Percentiles rank a stretch among this genome's conserved stretches.
phyloP scores from a whole-genome alignment of 2,797 vertebrate species.

The Yasuhikotakia modesta region DNA sequence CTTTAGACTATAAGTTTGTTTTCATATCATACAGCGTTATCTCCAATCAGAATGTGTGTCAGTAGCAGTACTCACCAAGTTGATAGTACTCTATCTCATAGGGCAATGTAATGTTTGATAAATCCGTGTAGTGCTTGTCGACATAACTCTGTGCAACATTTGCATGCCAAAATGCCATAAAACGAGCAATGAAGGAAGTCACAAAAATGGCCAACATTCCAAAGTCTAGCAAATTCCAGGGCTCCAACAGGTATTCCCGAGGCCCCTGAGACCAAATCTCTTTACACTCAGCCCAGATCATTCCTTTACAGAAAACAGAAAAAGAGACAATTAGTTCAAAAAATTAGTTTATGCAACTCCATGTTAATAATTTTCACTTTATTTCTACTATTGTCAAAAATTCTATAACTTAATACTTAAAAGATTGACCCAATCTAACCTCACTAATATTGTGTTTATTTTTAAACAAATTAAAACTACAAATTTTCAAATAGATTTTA shows the following conservation, averaged over 20 bases:
- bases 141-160: slow-evolving; percentile 89
- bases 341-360: not conserved
- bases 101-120: slow-evolving; percentile 82
- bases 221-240: slow-evolving; percentile 97
- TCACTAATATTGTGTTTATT: too few species aligned
- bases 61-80: slow-evolving; percentile 80
- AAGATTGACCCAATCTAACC: too few species aligned
- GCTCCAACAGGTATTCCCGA: slow-evolving; percentile 90
- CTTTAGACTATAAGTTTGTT: not conserved
- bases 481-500: too few species aligned
- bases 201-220: slow-evolving; percentile 94
- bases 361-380: too few species aligned
- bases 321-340: slow-evolving; percentile 2
- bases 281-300: slow-evolving; percentile 96
- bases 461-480: too few species aligned
- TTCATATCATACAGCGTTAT: too few species aligned
- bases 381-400: too few species aligned
- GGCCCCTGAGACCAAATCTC: slow-evolving; percentile 94
- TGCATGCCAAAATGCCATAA: slow-evolving; percentile 96
- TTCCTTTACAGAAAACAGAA: slow-evolving; percentile 78
- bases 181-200: slow-evolving; percentile 91
- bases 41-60: too few species aligned
- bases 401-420: too few species aligned
- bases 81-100: slow-evolving; percentile 92
- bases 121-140: slow-evolving; percentile 80